Evolutionary conservation across 2,888 invertebrate genomes (phyloP), one percentile per base, ranked within the genome.

Genomic region (Bruchidius siliquastri): DNA sequence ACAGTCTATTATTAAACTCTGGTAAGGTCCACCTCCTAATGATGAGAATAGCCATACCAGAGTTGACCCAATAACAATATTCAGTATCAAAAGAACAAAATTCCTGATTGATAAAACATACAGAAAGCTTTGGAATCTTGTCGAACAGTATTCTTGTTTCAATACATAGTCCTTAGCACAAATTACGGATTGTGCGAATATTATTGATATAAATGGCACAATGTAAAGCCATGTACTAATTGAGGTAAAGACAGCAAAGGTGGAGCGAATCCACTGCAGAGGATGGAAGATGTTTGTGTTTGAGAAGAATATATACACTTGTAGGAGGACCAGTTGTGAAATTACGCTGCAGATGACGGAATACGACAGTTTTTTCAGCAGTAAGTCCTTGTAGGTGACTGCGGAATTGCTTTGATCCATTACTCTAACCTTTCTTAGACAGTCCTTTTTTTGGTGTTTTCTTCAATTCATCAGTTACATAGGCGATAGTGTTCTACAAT

Each of bases 41-140:
- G 92, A 90, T 21, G 93, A 88, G 85, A 93, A 93, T 6, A 94
- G 83, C 88, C 92, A 92, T 78, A 92, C 90, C 0, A 92, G 89
- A 70, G 91, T 88, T 72, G 91, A 90, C 13, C 94, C 93, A 79
- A 91, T 89, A 0, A 90, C 78, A 6, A 91, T 85, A 84, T 94
- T 91, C 0, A 93, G 83, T 21, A 87, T 72, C 30, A 89, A 86
- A 67, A 92, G 86, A 32, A 89, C 81, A 0, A 90, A 78, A 76
- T 91, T 90, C 80, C 91, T 91, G 0, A 90, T 76, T 0, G 91
- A 89, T 78, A 92, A 90, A 78, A 91, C 87, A 67, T 89, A 89
- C 49, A 91, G 82, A 72, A 94, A 87, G 86, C 91, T 91, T 2
- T 89, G 88, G 80, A 93, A 93, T 80, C 94, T 89, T 20, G 91